A percentile compares a stretch with the other conserved stretches of the same genome.
phyloP scores from a whole-genome alignment of 2,888 invertebrate genomes.

The Nysson spinosus region DNA sequence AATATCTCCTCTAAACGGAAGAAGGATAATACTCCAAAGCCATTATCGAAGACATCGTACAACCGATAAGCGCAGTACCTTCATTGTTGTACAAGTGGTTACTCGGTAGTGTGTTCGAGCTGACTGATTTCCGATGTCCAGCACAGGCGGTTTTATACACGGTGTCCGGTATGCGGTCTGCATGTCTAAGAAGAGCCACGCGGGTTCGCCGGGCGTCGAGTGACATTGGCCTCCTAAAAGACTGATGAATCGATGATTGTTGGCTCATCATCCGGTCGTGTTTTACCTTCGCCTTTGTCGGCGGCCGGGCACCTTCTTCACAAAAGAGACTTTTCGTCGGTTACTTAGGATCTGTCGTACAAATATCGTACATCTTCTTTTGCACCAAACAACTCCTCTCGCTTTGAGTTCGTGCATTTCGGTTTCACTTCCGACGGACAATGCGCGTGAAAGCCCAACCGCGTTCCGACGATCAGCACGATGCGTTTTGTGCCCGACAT shows the following conservation, averaged over 20 bases:
- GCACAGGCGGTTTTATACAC: slow-evolving; percentile 69
- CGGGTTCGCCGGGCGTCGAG: slow-evolving; percentile 32
- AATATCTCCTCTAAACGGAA: too few relatives aligned
- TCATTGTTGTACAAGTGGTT: slow-evolving; percentile 66
- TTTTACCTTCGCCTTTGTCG: slow-evolving; percentile 58
- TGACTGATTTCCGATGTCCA: slow-evolving; percentile 70
- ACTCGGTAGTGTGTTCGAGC: slow-evolving; percentile 63
- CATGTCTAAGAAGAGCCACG: slow-evolving; percentile 63
- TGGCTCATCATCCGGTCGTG: slow-evolving; percentile 64
- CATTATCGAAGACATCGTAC: not conserved
- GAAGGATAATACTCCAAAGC: not conserved
- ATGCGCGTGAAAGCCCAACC: slow-evolving; percentile 21
- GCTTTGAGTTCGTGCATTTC: not conserved
- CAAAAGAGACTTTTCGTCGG: slow-evolving; percentile 9
- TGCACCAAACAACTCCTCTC: too few relatives aligned
- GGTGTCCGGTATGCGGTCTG: slow-evolving; percentile 65
- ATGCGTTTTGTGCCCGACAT: too few relatives aligned
- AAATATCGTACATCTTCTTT: slow-evolving; percentile 5
- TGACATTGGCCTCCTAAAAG: slow-evolving; percentile 76
- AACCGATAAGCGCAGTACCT: slow-evolving; percentile 61
- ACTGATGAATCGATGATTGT: slow-evolving; percentile 65
- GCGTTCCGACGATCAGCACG: not conserved
- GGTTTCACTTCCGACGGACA: slow-evolving; percentile 9
- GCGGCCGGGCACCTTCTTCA: slow-evolving; percentile 18
- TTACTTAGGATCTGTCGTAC: not conserved